Conservation (phyloP, 2,888 invertebrate genomes). For the Parnassius mnemosyne region DNA sequence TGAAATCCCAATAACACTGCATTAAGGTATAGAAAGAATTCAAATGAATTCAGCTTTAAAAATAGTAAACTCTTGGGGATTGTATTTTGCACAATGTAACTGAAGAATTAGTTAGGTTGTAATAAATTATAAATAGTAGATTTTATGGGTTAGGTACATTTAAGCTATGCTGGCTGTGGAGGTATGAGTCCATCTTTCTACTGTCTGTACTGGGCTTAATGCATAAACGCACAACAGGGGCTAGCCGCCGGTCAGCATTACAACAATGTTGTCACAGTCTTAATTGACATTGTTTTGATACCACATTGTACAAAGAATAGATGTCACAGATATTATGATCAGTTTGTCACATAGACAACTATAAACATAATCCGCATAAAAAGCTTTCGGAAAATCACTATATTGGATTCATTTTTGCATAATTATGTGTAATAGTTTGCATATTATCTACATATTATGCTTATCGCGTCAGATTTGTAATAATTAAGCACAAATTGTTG, state of each 20-base stretch:
- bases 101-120: constrained; percentile 68
- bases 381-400: constrained; percentile 37
- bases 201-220: constrained; percentile 17
- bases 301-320: constrained; percentile 65
- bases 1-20: background rate
- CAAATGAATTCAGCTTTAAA: constrained; percentile 55
- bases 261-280: constrained; percentile 20
- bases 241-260: constrained; percentile 34
- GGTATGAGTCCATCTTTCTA: constrained; percentile 26
- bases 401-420: constrained; percentile 39
- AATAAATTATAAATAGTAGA: constrained; percentile 72
- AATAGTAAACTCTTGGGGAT: constrained; percentile 55
- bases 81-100: constrained; percentile 71
- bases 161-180: constrained; percentile 45
- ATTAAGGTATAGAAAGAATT: constrained; percentile 36
- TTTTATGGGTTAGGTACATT: constrained; percentile 55
- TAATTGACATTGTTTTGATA: constrained; percentile 41
- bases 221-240: constrained; percentile 38
- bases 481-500: constrained; percentile 27
- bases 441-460: constrained; percentile 19
- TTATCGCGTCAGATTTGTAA: constrained; percentile 24
- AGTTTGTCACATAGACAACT: constrained; percentile 53
- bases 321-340: constrained; percentile 56
- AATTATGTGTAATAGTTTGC: constrained; percentile 23
- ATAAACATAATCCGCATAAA: constrained; percentile 59